Evolutionary conservation across 2,888 invertebrate genomes (phyloP), one percentile per base, ranked within the genome.

Genomic region (Rhopalosiphum nymphaeae): DNA sequence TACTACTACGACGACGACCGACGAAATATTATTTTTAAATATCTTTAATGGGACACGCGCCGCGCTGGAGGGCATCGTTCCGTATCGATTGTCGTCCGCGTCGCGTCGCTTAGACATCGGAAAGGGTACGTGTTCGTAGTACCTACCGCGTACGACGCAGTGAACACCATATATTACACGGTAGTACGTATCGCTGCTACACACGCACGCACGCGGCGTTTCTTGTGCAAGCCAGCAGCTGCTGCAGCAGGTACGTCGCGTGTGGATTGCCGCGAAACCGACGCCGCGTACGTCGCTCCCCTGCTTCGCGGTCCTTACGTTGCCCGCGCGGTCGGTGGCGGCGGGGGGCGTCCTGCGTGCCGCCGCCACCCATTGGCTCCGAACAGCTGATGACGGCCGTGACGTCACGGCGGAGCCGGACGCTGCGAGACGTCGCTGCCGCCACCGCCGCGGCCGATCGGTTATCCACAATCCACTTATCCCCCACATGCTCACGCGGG

Each of bases 381-480:
- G 90, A 93, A 93, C 93, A 93, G 93, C 93, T 93, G 93, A 93
- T 16, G 29, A 36, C 85, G 10, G 29, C 61, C 85, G 93, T 93
- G 93, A 93, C 93, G 93, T 93, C 93, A 93, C 61, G 92, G n/a
- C 87, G 46, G 67, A 87, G 93, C 46, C 84, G 93, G 89, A 89
- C 89, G 84, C 89, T 89, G 89, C 46, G 93, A 93, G 57, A 90
- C 84, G 57, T 36, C 84, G 78, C 44, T 57, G 57, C 91, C 53
- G 89, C 67, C 88, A 49, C 88, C 53, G 53, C 56, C 88, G 53
- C 88, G 42, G 53, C 56, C 88, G 53, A n/a, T 93, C 93, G 93
- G 93, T 84, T 93, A 85, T 67, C 67, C 78, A 78, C 78, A 78
- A 78, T 78, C 78, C 78, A 78, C 78, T 78, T 78, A 78, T 89